Conservation (phyloP, 1,140 invertebrate species). For the Cyclina sinensis region DNA sequence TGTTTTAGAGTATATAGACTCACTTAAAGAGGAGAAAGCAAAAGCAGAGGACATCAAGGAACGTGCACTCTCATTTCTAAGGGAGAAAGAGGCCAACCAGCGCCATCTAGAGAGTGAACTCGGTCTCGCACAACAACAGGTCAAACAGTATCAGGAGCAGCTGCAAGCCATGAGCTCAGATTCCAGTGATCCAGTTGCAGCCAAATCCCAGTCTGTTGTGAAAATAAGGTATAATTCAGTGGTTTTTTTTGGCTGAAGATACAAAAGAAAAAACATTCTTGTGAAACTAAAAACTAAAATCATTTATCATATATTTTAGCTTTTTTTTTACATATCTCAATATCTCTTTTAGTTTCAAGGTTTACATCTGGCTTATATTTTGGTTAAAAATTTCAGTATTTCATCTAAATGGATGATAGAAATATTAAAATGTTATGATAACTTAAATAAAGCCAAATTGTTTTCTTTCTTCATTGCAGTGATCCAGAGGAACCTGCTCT, state of each 20-base stretch:
- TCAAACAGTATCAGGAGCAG: conserved; percentile 69
- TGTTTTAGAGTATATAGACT: conserved; percentile 65
- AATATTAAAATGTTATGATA: too few species aligned
- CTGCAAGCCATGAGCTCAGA: conserved; percentile 52
- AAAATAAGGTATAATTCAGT: conserved; percentile 71
- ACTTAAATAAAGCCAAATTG: too few species aligned
- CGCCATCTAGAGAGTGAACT: conserved; percentile 75
- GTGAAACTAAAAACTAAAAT: too few species aligned
- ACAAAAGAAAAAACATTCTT: too few species aligned
- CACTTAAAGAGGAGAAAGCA: conserved; percentile 68
- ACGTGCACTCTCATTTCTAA: conserved; percentile 67
- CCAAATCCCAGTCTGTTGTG: conserved; percentile 67
- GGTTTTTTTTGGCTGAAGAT: too few species aligned
- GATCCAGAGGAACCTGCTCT: conserved; percentile 57
- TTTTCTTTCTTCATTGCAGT: conserved; percentile 45
- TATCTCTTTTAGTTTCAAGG: too few species aligned
- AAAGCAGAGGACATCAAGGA: conserved; percentile 74
- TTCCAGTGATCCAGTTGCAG: neutral
- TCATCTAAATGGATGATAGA: too few species aligned
- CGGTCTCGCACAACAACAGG: conserved; percentile 65
- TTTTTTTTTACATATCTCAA: too few species aligned
- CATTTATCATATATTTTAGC: too few species aligned
- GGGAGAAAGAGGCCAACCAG: conserved; percentile 69
- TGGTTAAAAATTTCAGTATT: too few species aligned
- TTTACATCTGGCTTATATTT: too few species aligned